Conservation (phyloP, 2,113 vertebrate genomes). For the Rhipidura dahli region DNA sequence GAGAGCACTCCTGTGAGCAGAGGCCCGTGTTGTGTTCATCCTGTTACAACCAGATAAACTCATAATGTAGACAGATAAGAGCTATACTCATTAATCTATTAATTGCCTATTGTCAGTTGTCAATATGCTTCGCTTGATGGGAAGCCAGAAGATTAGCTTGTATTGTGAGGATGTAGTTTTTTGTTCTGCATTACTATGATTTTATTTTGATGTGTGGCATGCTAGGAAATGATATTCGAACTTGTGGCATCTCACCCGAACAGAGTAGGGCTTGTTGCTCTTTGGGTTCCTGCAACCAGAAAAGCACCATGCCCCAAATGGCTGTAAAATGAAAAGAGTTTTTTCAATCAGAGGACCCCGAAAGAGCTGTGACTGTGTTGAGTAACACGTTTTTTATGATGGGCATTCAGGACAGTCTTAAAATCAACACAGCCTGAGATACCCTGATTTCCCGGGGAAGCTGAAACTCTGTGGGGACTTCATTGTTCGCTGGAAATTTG, state of each 20-base stretch:
- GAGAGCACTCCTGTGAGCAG: slow-evolving; percentile 49
- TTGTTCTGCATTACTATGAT: slow-evolving; percentile 12
- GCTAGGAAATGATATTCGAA: background rate
- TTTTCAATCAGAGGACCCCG: background rate
- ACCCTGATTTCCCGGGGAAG: slow-evolving; percentile 47
- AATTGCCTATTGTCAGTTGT: slow-evolving; percentile 70
- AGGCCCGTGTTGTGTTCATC: slow-evolving; percentile 46
- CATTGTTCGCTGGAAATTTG: slow-evolving; percentile 64
- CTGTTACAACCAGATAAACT: slow-evolving; percentile 72
- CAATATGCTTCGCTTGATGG: slow-evolving; percentile 64
- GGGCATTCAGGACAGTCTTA: slow-evolving; percentile 47
- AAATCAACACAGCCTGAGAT: slow-evolving; percentile 59
- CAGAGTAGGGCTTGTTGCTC: background rate
- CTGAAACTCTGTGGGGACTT: slow-evolving; percentile 52
- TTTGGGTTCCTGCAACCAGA: slow-evolving; percentile 9
- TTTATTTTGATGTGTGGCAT: slow-evolving; percentile 15
- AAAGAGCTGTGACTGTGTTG: background rate
- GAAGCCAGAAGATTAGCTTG: slow-evolving; percentile 52
- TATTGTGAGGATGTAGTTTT: slow-evolving; percentile 53
- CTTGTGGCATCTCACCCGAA: background rate
- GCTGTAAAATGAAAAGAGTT: background rate
- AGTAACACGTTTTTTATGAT: background rate
- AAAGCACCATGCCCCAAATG: background rate
- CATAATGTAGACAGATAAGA: slow-evolving; percentile 67
- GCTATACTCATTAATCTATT: slow-evolving; percentile 69